Base-by-base conservation (phyloP, 1,140 invertebrate genomes). In the Brachionus calyciflorus region DNA sequence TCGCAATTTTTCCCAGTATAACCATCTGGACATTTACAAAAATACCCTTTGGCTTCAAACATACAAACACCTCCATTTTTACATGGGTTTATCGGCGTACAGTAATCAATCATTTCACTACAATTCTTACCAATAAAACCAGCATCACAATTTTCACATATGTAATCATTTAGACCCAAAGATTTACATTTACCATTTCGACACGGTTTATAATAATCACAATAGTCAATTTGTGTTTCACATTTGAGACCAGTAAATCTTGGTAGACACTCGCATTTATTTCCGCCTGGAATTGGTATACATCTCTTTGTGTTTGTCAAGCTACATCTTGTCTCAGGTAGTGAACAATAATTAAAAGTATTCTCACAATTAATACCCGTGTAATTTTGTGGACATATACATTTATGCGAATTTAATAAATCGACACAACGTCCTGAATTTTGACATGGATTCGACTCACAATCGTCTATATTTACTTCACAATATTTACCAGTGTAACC, bases 21-120 rank as follows among this genome's bases (percentile, higher is more conserved):
- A 57, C 93, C 93, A 9, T 89, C 87, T 12, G 91, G 90, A 80
- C 93, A 96, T 26, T 87, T 89, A 85, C 93, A 96, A 78, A 89
- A 88, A 86, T 91, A 95, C 44, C 88, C 89, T 79, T 90, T 88
- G 10, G 49, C 21, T 21, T 55, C 26, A 14, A 51, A 51, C 40
- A 49, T 21, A 51, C 77, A 78, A 10, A 21, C 55, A 0, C 69
- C 77, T n/a, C 51, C 49, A 21, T 78, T 78, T 44, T 75, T 63
- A 41, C 77, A 78, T 19, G 77, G 77, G n/a, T 76, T 76, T 12
- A 28, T 41, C 21, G 57, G 53, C 21, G 19, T 33, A 41, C 73
- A 76, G 48, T 76, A 60, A 37, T 65, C 60, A 7, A 76, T 55
- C 37, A 76, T 57, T 57, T 55, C 37, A 17, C 28, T 33, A 24